Evolutionary conservation across 1,140 invertebrate species (phyloP), one percentile per base, ranked within the genome.

Genomic region (Theocolax elegans): DNA sequence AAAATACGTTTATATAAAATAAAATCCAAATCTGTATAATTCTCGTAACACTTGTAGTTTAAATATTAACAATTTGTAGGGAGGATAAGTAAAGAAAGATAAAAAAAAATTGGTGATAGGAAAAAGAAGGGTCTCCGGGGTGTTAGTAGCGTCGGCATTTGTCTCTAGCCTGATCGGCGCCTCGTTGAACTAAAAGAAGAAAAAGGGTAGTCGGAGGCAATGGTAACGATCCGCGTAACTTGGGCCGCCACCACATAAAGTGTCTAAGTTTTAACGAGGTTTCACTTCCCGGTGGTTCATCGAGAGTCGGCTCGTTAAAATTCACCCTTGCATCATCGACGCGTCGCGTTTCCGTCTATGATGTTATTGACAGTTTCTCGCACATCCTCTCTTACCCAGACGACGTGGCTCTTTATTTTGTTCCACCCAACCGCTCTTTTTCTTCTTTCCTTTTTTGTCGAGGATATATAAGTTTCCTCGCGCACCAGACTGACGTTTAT

Each of bases 251-350:
- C 17, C 21, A 19, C 19, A 49, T 3, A 44, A 44, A 46, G 3
- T 2, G 25, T 29, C 25, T 35, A 31, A 65, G 35, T 65, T 65
- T 40, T 53, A 65, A 65, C 35, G 62, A 65, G 62, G 15, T 44
- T 60, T 60, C 19, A 49, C 0, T 25, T 21, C 2, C 12, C 2
- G 31, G n/a, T 17, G 54, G 2, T 19, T 6, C 54, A 40, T 19
- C 54, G 13, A 17, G 9, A 54, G 51, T 17, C 51, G 54, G 58
- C 58, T 44, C 58, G 40, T 54, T 54, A 54, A 54, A 65, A 65
- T 27, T 53, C 35, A 54, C 10, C 1, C 63, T 17, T 12, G 7
- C 23, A 15, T 13, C 17, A 12, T 23, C 17, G 29, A 3, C 15
- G 21, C 48, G 29, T 1, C 15, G 21, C 48, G 17, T 49, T 49